Evolutionary conservation across 2,113 vertebrate species (phyloP).

Genomic region (Egretta garzetta): DNA sequence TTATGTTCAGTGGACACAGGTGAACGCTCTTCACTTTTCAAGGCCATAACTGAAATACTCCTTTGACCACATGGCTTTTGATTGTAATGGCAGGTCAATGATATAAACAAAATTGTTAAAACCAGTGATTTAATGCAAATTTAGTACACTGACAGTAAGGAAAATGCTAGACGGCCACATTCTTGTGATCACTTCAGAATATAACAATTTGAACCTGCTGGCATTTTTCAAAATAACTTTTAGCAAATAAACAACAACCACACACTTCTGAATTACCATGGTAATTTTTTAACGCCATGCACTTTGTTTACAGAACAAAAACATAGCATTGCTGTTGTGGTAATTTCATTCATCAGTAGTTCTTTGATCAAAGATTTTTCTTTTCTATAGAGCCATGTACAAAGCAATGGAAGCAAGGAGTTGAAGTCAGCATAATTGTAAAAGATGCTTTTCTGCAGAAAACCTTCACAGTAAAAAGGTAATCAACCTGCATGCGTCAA

Average conservation of each 20-base stretch:
- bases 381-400: background rate
- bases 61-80: background rate
- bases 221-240: background rate
- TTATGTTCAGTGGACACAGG: background rate
- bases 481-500: background rate
- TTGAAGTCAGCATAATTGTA: background rate
- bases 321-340: background rate
- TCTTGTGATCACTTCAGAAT: background rate
- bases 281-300: background rate
- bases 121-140: background rate
- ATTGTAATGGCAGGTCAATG: background rate
- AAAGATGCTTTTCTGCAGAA: background rate
- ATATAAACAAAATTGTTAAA: background rate
- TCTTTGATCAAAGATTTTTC: background rate
- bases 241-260: background rate
- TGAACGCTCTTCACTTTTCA: background rate
- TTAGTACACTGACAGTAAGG: background rate
- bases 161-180: background rate
- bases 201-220: background rate
- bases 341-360: background rate
- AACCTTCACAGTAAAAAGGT: background rate
- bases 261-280: background rate
- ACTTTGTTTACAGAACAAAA: constrained; percentile 8
- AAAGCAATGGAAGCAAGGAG: background rate
- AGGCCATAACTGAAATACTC: background rate